These are phyloP conservation scores for Scleropages formosus DNA, from an alignment of 2,797 vertebrate species.

Conservation along the genomic window DNA sequence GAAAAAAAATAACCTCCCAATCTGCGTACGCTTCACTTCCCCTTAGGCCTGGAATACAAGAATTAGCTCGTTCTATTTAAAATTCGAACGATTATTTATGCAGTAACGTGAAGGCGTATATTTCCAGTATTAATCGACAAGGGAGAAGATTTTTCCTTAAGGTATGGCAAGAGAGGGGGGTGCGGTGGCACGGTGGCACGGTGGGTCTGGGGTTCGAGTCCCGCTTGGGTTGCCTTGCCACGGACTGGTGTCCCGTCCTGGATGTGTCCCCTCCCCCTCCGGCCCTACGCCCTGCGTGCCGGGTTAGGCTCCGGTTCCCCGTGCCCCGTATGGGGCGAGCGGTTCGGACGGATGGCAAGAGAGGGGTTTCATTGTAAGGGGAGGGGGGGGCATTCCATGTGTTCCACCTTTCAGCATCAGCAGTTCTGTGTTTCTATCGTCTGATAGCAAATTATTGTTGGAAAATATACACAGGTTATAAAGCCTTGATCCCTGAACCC, in stretches of 20 bases:
- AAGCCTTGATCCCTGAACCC: constrained; percentile 43
- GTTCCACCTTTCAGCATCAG: background rate
- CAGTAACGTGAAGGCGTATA: constrained; percentile 15
- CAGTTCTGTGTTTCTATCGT: background rate
- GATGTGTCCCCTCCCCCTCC: too few species aligned
- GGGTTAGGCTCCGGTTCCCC: too few species aligned
- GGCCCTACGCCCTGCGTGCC: too few species aligned
- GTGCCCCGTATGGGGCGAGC: too few species aligned
- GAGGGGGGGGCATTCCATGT: background rate
- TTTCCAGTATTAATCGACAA: background rate
- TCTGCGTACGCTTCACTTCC: background rate
- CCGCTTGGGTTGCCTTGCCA: too few species aligned
- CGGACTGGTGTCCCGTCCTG: too few species aligned
- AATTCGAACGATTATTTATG: constrained; percentile 20
- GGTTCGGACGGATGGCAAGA: too few species aligned
- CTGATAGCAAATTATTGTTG: background rate
- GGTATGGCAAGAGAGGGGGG: background rate
- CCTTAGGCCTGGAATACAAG: background rate
- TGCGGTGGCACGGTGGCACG: too few species aligned
- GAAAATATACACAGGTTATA: constrained; percentile 6
- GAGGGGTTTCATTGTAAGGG: constrained; percentile 4
- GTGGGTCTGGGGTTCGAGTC: too few species aligned
- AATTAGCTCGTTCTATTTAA: constrained; percentile 8
- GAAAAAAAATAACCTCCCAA: background rate
- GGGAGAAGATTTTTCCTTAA: background rate